phyloP scores from a whole-genome alignment of 1,140 invertebrate genomes.

The Sinella curviseta region DNA sequence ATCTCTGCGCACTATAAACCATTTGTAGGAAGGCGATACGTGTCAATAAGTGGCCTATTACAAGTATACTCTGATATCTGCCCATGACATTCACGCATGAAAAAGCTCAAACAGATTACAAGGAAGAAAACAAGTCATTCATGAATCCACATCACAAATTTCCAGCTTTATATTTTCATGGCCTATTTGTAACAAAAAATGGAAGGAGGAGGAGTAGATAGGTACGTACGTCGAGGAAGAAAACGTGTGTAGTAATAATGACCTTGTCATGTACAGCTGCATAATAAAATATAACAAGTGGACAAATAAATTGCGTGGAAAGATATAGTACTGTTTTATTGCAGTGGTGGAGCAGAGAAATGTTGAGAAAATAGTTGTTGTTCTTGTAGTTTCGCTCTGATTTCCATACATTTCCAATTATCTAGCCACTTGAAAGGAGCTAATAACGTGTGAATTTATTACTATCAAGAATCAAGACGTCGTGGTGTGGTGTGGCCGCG shows the following conservation, averaged over 20 bases:
- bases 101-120: not conserved
- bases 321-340: not conserved
- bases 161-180: too few relatives aligned
- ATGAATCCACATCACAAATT: not conserved
- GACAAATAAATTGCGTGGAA: constrained; percentile 19
- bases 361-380: not conserved
- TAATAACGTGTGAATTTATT: not conserved
- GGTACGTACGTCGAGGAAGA: too few relatives aligned
- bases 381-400: not conserved
- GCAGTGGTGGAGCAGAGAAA: not conserved
- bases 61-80: not conserved
- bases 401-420: constrained; percentile 22
- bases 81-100: not conserved
- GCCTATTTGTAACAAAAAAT: too few relatives aligned
- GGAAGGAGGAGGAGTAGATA: too few relatives aligned
- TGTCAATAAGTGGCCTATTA: too few relatives aligned
- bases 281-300: constrained; percentile 5
- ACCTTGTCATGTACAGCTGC: constrained; percentile 20
- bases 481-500: not conserved
- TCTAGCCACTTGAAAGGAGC: not conserved
- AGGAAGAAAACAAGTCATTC: not conserved
- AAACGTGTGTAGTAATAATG: constrained; percentile 2
- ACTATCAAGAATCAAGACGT: not conserved
- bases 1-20: too few relatives aligned
- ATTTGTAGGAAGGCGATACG: too few relatives aligned